Conservation (phyloP, 1,140 invertebrate genomes). For the Mizuhopecten yessoensis region DNA sequence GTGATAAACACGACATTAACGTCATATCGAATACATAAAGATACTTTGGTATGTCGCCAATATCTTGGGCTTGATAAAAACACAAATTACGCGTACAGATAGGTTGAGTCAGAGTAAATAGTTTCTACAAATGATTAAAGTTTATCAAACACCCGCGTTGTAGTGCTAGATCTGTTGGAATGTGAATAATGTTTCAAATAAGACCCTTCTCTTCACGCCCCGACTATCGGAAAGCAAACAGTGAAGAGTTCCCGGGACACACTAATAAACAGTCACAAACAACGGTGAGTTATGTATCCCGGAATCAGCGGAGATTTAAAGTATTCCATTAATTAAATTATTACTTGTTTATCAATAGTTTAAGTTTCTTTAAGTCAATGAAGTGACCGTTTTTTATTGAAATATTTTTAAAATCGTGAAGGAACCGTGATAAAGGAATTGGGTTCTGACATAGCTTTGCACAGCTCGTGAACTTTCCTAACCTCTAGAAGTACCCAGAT, state of each 20-base stretch:
- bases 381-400: neutral
- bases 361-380: neutral
- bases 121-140: slow-evolving; percentile 29
- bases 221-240: slow-evolving; percentile 1
- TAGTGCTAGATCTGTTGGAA: neutral
- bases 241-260: slow-evolving; percentile 30
- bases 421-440: neutral
- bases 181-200: neutral
- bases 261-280: slow-evolving; percentile 7
- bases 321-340: slow-evolving; percentile 35
- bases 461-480: neutral
- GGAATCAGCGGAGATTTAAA: neutral
- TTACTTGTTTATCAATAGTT: slow-evolving; percentile 19
- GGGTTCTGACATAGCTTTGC: neutral
- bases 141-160: neutral
- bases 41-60: neutral
- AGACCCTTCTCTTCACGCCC: neutral
- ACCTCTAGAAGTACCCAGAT: neutral
- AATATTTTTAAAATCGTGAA: neutral
- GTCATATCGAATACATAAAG: neutral
- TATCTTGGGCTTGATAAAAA: slow-evolving; percentile 1
- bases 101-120: neutral
- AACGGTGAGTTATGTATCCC: slow-evolving; percentile 9
- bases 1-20: no score
- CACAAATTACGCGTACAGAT: neutral